These are phyloP conservation scores for Champsocephalus gunnari DNA, from an alignment of 2,797 vertebrate genomes.

Conservation along the genomic window DNA sequence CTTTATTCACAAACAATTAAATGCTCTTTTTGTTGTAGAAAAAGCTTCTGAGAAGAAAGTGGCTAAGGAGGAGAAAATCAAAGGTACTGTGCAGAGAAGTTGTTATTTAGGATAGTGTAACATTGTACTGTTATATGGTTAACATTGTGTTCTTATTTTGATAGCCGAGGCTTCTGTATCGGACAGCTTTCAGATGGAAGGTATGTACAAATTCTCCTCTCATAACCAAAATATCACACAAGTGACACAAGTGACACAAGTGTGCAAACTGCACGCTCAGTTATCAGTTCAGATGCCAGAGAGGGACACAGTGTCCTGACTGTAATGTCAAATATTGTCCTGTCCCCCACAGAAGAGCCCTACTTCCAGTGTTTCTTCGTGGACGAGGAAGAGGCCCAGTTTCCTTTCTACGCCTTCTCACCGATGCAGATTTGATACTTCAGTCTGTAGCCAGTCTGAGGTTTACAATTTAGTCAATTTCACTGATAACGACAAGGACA, in stretches of 20 bases:
- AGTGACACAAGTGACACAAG: too few species aligned
- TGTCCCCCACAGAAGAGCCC: slow-evolving; percentile 86
- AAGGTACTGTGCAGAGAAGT: slow-evolving; percentile 59
- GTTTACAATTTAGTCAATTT: slow-evolving; percentile 32
- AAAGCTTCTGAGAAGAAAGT: slow-evolving; percentile 68
- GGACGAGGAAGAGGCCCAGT: slow-evolving; percentile 93
- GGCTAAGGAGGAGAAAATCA: slow-evolving; percentile 66
- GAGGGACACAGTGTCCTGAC: neutral
- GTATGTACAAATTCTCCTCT: slow-evolving; percentile 54
- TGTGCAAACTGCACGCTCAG: neutral
- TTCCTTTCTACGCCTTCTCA: slow-evolving; percentile 89
- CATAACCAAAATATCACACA: slow-evolving; percentile 7
- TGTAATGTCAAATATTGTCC: neutral
- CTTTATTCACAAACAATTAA: neutral
- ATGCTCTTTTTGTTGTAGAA: slow-evolving; percentile 52
- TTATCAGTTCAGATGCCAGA: neutral
- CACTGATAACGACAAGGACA: slow-evolving; percentile 39
- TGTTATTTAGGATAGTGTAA: neutral
- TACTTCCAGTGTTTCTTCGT: slow-evolving; percentile 98
- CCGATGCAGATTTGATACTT: slow-evolving; percentile 80
- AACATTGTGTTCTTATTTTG: slow-evolving; percentile 29
- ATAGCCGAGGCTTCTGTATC: slow-evolving; percentile 70
- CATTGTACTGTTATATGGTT: slow-evolving; percentile 1
- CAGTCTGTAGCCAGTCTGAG: slow-evolving; percentile 34
- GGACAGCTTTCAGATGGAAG: slow-evolving; percentile 76